phyloP scores from a whole-genome alignment of 2,113 vertebrate species.

The Heptranchias perlo region DNA sequence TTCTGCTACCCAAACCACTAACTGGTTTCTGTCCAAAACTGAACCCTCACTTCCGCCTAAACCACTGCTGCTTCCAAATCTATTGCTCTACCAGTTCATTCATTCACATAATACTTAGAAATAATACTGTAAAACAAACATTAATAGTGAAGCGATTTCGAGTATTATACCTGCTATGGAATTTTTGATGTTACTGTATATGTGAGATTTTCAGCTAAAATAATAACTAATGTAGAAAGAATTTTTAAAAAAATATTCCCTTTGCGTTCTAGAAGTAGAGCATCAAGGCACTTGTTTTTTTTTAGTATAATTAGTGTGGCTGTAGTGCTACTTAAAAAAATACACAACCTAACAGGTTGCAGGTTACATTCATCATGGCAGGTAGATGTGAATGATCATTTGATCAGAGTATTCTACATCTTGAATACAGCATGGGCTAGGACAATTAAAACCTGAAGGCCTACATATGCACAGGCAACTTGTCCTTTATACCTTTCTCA shows the following conservation, averaged over 20 bases:
- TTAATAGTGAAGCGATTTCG: neutral
- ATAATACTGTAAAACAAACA: neutral
- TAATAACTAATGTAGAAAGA: neutral
- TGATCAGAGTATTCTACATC: neutral
- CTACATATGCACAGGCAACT: neutral
- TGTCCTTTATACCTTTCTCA: neutral
- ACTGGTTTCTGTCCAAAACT: neutral
- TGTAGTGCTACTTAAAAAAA: neutral
- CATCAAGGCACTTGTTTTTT: neutral
- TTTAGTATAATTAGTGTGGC: neutral
- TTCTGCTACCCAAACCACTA: too few species aligned
- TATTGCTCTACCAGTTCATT: neutral
- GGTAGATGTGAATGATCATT: neutral
- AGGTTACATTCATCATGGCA: too few species aligned
- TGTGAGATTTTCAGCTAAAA: neutral
- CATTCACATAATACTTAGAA: neutral
- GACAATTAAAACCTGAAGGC: neutral
- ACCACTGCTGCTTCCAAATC: neutral
- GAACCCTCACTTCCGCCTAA: neutral
- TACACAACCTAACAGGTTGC: neutral
- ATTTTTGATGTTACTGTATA: neutral
- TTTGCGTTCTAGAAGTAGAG: neutral
- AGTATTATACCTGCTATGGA: neutral
- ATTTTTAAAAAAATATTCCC: neutral
- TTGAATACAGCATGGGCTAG: neutral